A percentile compares a stretch with the other conserved stretches of the same genome.
phyloP scores from a whole-genome alignment of 2,797 vertebrate genomes.

The Steatocranus sp. region DNA sequence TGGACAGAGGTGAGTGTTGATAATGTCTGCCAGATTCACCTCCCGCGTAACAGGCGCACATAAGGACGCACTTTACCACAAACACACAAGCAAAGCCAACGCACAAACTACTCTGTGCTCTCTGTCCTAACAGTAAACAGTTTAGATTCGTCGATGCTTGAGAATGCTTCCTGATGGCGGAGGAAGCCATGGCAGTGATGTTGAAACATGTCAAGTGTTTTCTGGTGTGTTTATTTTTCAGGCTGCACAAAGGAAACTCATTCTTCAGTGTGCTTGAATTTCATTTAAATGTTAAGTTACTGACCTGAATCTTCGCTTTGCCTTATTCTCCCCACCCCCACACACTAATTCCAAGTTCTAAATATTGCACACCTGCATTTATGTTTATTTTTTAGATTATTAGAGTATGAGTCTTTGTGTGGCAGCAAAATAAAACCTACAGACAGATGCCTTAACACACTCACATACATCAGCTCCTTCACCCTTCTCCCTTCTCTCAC shows the following conservation, averaged over 20 bases:
- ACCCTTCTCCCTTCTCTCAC: not conserved
- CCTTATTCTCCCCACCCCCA: not conserved
- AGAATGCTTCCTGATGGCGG: conserved; percentile 38
- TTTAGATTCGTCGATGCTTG: conserved; percentile 21
- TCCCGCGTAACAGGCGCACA: conserved; percentile 30
- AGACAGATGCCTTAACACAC: not conserved
- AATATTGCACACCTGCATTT: not conserved
- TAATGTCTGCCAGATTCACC: conserved; percentile 64
- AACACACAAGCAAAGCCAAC: not conserved
- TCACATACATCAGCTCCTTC: not conserved
- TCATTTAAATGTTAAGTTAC: not conserved
- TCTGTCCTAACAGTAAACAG: conserved; percentile 27
- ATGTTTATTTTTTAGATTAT: not conserved
- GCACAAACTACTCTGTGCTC: not conserved
- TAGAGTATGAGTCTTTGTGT: not conserved
- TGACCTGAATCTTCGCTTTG: not conserved
- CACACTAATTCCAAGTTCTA: not conserved
- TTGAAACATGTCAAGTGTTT: conserved; percentile 39
- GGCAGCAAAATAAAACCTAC: not conserved
- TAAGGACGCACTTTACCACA: conserved; percentile 5
- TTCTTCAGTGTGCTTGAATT: not conserved
- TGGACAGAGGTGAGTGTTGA: conserved; percentile 43
- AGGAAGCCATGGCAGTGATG: conserved; percentile 20
- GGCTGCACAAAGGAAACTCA: not conserved
- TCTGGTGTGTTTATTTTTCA: conserved; percentile 42